These are phyloP conservation scores for Agrochola litura DNA, from an alignment of 2,888 invertebrate genomes.

Conservation along the genomic window DNA sequence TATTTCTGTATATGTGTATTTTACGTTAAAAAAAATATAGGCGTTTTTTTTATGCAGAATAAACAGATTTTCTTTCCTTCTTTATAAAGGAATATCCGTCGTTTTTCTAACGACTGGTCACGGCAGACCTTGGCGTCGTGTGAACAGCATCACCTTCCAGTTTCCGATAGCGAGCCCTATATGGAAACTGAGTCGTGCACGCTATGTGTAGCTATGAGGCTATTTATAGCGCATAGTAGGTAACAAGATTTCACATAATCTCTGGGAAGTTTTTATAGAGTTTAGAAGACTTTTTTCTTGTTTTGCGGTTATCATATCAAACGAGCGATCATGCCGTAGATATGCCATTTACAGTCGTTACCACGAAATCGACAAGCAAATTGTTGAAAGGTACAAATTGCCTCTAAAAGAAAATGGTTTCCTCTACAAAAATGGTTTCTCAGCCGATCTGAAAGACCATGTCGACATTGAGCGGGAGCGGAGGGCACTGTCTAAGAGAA, in stretches of 20 bases:
- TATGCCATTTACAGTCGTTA: neutral
- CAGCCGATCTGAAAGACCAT: too few species aligned
- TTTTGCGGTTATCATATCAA: neutral
- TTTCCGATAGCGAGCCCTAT: conserved; percentile 59
- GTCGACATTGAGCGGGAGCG: too few species aligned
- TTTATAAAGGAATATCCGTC: conserved; percentile 16
- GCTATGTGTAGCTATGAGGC: conserved; percentile 9
- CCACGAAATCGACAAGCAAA: neutral
- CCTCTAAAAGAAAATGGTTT: neutral
- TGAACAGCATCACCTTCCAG: conserved; percentile 54
- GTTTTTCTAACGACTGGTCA: conserved; percentile 30
- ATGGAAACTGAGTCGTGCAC: conserved; percentile 55
- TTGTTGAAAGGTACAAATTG: neutral
- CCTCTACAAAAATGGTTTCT: too few species aligned
- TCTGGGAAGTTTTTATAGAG: neutral
- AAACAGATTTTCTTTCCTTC: too few species aligned
- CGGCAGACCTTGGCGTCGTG: conserved; percentile 59
- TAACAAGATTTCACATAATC: neutral
- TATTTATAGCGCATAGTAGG: conserved; percentile 9
- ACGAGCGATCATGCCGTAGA: neutral
- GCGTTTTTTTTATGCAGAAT: too few species aligned
- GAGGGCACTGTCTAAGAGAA: too few species aligned
- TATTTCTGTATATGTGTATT: too few species aligned
- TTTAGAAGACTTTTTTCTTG: neutral
- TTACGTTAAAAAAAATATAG: too few species aligned